Evolutionary conservation across 2,797 vertebrate species (phyloP).

Genomic region (Pseudomugil gertrudae): DNA sequence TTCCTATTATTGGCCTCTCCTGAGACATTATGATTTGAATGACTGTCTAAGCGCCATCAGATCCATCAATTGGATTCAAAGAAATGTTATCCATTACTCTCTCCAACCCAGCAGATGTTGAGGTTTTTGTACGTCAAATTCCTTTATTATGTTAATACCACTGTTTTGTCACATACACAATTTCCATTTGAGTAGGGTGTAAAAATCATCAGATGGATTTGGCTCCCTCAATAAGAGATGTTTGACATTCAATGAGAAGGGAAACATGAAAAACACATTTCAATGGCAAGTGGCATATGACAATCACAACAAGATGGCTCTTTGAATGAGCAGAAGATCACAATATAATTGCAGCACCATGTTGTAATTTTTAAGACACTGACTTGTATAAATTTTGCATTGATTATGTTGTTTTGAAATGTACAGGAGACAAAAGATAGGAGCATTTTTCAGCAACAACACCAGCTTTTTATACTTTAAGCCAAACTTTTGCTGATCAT

Average conservation of each 20-base stretch:
- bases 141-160: constrained; percentile 83
- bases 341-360: constrained; percentile 65
- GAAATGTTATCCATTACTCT: constrained; percentile 81
- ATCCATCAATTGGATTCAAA: constrained; percentile 83
- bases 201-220: constrained; percentile 82
- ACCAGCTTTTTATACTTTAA: constrained; percentile 26
- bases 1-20: constrained; percentile 82
- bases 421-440: constrained; percentile 43
- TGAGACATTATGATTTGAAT: constrained; percentile 80
- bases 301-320: constrained; percentile 73
- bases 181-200: constrained; percentile 79
- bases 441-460: constrained; percentile 40
- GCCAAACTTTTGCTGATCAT: constrained; percentile 32
- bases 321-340: constrained; percentile 73
- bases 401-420: constrained; percentile 69
- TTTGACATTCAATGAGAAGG: constrained; percentile 81
- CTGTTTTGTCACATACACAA: constrained; percentile 78
- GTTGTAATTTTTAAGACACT: constrained; percentile 67
- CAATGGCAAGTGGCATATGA: constrained; percentile 80
- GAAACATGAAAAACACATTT: constrained; percentile 76
- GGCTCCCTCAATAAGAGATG: constrained; percentile 76
- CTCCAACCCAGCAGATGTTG: constrained; percentile 81
- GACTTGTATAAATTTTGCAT: constrained; percentile 67
- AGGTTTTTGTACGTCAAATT: constrained; percentile 80
- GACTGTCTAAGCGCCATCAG: constrained; percentile 80